Conservation (phyloP, 2,797 vertebrate genomes). For the Psittacula derbiana region DNA sequence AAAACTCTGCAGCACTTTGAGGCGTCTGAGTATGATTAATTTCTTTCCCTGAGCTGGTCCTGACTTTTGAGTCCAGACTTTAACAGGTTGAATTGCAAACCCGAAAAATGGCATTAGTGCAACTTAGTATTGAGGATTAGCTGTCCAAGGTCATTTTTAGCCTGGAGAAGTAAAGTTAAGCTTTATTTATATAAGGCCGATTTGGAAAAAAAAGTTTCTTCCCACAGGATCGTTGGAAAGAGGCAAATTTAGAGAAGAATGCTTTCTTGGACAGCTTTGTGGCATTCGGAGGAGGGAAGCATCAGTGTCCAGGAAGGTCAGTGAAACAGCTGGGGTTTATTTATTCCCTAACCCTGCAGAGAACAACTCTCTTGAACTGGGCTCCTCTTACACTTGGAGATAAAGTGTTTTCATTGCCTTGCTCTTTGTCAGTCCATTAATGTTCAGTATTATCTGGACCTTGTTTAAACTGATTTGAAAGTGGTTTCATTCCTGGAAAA, state of each 20-base stretch:
- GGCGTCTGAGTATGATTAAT: not conserved
- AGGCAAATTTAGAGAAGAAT: conserved; percentile 87
- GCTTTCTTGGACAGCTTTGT: conserved; percentile 85
- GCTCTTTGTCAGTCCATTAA: not conserved
- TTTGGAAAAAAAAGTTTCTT: conserved; percentile 77
- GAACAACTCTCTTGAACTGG: not conserved
- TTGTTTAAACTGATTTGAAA: not conserved
- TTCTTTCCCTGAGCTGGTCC: not conserved
- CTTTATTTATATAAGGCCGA: conserved; percentile 79
- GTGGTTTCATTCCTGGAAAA: not conserved
- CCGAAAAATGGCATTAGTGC: conserved; percentile 16
- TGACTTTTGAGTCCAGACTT: conserved; percentile 28
- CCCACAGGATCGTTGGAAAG: conserved; percentile 88
- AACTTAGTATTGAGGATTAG: conserved; percentile 69
- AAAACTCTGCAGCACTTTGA: not conserved
- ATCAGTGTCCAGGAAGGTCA: conserved; percentile 88
- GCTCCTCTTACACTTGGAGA: not conserved
- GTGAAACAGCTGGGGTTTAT: conserved; percentile 71
- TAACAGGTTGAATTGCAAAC: conserved; percentile 59
- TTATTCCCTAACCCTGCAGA: conserved; percentile 47
- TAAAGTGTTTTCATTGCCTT: conserved; percentile 12
- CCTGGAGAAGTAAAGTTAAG: conserved; percentile 72
- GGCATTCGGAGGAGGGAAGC: conserved; percentile 85
- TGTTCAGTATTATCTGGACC: not conserved
- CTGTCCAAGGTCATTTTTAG: conserved; percentile 75